Base-by-base conservation (phyloP, 2,888 invertebrate genomes). In the Trissoscelio sp. region DNA sequence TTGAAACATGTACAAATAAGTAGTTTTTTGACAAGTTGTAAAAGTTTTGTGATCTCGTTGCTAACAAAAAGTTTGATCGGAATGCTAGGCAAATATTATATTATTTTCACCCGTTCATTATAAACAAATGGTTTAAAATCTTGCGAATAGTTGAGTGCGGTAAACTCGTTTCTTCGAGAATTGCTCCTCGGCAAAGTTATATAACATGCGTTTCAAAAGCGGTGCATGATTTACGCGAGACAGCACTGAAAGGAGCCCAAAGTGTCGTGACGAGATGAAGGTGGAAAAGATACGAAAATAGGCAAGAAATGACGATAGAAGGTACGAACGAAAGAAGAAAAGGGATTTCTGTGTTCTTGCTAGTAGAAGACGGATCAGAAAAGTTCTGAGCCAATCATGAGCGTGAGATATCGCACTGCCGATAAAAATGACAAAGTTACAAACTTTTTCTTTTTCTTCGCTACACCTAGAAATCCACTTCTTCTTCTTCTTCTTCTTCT, bases 401-500 rank as follows among this genome's bases (percentile, higher is more conserved):
- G 83, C 80, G 81, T 83, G 75, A 85, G 88, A 89, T 88, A 88
- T 88, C 84, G 84, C 82, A 83, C 86, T 85, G 87, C 88, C 89
- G 89, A 91, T 90, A 91, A 90, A 90, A 90, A 91, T 90, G 90
- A 89, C 89, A 87, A 89, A 90, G 88, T 90, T 87, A 82, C 79
- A 74, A 87, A 88, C 85, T 86, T 89, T 87, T 86, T 79, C 55
- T 62, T 64, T 64, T 74, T 55, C 60, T 77, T 58, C 28, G 24
- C 73, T 57, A 70, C 75, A 64, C 58, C 78, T 83, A 79, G 39
- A 85, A 84, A 80, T 83, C 83, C 73, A 83, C 73, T 84, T 83
- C 82, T 67, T 51, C 72, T 80, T n/a, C n/a, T n/a, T 83, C 83
- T 70, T 82, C 73, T 84, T 83, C 82, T 67, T 82, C 62, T 79